Percentiles rank a stretch among this genome's conserved stretches.
phyloP scores from a whole-genome alignment of 1,140 invertebrate species.

The Bombus pascuorum region DNA sequence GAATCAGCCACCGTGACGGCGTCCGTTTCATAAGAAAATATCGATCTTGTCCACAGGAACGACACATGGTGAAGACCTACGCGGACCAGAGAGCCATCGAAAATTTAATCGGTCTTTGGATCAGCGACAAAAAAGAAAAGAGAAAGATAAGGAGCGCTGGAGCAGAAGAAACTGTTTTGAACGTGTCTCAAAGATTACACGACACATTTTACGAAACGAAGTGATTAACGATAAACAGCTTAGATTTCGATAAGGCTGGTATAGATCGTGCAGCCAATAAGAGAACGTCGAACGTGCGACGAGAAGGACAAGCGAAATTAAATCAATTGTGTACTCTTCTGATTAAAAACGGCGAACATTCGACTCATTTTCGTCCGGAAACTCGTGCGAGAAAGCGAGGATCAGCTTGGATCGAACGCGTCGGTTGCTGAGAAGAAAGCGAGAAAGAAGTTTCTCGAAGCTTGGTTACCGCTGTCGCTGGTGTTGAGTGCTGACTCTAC shows the following conservation, averaged over 20 bases:
- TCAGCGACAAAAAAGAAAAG: not conserved
- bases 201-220: not conserved
- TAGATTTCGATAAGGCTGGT: not conserved
- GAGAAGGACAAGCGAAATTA: not conserved
- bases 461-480: constrained; percentile 8
- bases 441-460: constrained; percentile 47
- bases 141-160: not conserved
- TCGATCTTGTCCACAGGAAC: not conserved
- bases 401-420: not conserved
- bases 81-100: not conserved
- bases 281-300: not conserved
- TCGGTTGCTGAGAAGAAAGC: not conserved
- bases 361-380: not conserved
- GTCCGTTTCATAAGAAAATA: not conserved
- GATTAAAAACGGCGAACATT: not conserved
- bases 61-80: not conserved
- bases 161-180: not conserved
- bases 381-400: not conserved
- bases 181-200: not conserved
- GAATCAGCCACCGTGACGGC: not conserved
- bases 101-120: not conserved
- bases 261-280: not conserved
- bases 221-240: not conserved
- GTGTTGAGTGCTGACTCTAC: constrained; percentile 1
- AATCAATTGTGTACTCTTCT: not conserved